Evolutionary conservation across 2,888 invertebrate species (phyloP).

Genomic region (Empis stercorea): DNA sequence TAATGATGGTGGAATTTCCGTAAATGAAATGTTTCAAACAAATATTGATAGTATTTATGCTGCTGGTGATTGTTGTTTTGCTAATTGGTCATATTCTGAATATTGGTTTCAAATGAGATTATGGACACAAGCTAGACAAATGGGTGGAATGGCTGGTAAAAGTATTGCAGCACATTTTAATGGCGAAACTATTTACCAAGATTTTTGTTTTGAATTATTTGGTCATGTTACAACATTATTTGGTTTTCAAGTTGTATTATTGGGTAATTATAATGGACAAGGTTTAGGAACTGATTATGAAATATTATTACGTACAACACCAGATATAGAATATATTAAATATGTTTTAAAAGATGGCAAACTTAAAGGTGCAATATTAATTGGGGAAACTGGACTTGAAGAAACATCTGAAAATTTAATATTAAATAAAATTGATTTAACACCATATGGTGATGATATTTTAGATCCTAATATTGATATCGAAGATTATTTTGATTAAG

Average conservation of each 20-base stretch:
- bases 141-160: slow-evolving; percentile 90
- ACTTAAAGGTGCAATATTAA: slow-evolving; percentile 85
- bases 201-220: slow-evolving; percentile 96
- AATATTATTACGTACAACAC: slow-evolving; percentile 70
- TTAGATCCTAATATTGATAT: slow-evolving; percentile 93
- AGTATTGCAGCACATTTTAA: slow-evolving; percentile 55
- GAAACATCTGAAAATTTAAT: slow-evolving; percentile 98
- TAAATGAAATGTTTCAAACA: slow-evolving; percentile 78
- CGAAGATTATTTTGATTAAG: slow-evolving; percentile 96
- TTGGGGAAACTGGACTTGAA: slow-evolving; percentile 94
- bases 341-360: slow-evolving; percentile 70
- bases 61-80: slow-evolving; percentile 87
- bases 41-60: slow-evolving; percentile 70
- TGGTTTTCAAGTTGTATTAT: slow-evolving; percentile 80
- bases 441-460: slow-evolving; percentile 78
- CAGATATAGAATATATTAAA: slow-evolving; percentile 72
- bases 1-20: slow-evolving; percentile 69
- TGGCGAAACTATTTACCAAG: slow-evolving; percentile 58
- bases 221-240: slow-evolving; percentile 93
- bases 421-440: slow-evolving; percentile 82
- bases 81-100: slow-evolving; percentile 60
- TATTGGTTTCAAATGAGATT: slow-evolving; percentile 93
- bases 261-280: slow-evolving; percentile 91
- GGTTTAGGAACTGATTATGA: slow-evolving; percentile 69
- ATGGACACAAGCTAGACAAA: slow-evolving; percentile 97